Percentiles rank a stretch among this genome's conserved stretches.
Evolutionary conservation across 2,797 vertebrate species (phyloP).

Genomic region (Siniperca scherzeri): DNA sequence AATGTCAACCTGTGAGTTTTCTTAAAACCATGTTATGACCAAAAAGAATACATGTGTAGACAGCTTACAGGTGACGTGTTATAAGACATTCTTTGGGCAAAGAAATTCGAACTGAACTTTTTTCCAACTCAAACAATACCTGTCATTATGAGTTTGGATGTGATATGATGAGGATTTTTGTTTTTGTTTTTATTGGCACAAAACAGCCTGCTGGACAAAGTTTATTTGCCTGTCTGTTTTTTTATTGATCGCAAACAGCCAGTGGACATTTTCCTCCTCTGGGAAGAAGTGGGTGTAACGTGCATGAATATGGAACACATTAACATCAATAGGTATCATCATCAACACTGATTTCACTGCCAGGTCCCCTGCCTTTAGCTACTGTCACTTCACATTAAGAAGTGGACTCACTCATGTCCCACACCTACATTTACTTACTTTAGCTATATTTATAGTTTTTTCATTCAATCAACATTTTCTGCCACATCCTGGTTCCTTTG

Average conservation of each 20-base stretch:
- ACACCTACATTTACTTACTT: constrained; percentile 2
- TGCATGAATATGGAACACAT: constrained; percentile 33
- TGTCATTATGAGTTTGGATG: not conserved
- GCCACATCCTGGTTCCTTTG: constrained; percentile 1
- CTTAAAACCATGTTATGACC: constrained; percentile 19
- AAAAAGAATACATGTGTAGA: not conserved
- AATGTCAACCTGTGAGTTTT: constrained; percentile 39
- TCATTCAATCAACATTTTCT: not conserved
- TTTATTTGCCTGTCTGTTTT: not conserved
- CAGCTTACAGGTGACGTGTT: constrained; percentile 11
- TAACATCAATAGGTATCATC: constrained; percentile 42
- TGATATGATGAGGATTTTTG: not conserved
- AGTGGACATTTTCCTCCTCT: constrained; percentile 39
- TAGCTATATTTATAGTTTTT: not conserved
- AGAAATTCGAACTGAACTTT: not conserved
- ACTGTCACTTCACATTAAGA: constrained; percentile 14
- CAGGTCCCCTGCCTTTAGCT: not conserved
- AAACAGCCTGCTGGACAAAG: constrained; percentile 2
- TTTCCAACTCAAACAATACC: not conserved
- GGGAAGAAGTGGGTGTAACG: constrained; percentile 26
- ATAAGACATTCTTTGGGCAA: not conserved
- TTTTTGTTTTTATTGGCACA: constrained; percentile 18
- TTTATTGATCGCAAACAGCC: constrained; percentile 40
- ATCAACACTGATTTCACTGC: constrained; percentile 25
- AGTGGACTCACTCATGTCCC: constrained; percentile 12